A percentile compares a stretch with the other conserved stretches of the same genome.
phyloP scores from a whole-genome alignment of 2,888 invertebrate species.

The Hemistola chrysoprasaria region DNA sequence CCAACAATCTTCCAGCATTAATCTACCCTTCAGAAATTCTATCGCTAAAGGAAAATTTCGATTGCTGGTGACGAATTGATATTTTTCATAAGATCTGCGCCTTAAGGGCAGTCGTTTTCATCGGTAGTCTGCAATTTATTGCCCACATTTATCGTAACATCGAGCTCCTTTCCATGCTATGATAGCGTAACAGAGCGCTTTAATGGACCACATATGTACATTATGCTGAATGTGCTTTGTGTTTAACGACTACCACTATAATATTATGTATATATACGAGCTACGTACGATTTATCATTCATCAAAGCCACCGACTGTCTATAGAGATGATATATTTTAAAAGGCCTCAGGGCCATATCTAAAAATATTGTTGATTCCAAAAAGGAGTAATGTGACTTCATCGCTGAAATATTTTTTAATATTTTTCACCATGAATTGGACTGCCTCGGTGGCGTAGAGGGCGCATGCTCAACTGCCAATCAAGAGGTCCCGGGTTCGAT shows the following conservation, averaged over 20 bases:
- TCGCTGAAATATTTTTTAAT: too few relatives aligned
- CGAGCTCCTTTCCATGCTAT: constrained; percentile 46
- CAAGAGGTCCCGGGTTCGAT: too few relatives aligned
- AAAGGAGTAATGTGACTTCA: too few relatives aligned
- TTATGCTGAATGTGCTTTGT: constrained; percentile 33
- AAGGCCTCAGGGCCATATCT: too few relatives aligned
- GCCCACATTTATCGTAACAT: constrained; percentile 68
- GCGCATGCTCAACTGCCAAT: too few relatives aligned
- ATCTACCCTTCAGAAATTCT: constrained; percentile 48
- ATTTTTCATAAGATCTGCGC: constrained; percentile 64
- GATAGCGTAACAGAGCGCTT: constrained; percentile 32
- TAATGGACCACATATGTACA: constrained; percentile 32
- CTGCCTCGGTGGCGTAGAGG: too few relatives aligned
- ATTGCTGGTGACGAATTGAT: constrained; percentile 65
- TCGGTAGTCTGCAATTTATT: constrained; percentile 67
- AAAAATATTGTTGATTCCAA: too few relatives aligned
- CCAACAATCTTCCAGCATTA: constrained; percentile 47
- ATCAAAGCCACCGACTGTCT: too few relatives aligned
- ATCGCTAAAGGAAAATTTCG: constrained; percentile 20
- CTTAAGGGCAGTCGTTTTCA: constrained; percentile 63
- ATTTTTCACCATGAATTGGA: too few relatives aligned
- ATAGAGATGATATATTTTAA: too few relatives aligned
- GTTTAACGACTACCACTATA: constrained; percentile 3
- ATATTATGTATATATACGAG: too few relatives aligned
- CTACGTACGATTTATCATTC: too few relatives aligned